Base-by-base conservation (phyloP, 1,140 invertebrate species). In the Heliothis virescens region DNA sequence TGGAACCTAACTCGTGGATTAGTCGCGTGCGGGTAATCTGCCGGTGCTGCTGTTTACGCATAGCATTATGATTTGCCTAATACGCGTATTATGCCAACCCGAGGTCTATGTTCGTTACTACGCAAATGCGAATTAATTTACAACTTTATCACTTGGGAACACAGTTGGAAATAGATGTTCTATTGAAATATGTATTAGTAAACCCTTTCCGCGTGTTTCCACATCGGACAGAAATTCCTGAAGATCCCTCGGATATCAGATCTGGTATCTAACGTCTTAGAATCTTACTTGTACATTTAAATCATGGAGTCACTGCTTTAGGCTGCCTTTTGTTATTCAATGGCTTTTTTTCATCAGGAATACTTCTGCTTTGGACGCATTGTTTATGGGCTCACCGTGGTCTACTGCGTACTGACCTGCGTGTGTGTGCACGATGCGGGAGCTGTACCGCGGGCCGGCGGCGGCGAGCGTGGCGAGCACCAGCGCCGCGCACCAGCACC, bases 361-460 rank as follows among this genome's bases (percentile, higher is more conserved):
- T 34, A 34, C 3, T 34, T 34, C 29, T 34, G 7, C 4, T 4
- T 34, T 34, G 34, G 7, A 34, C 3, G 3, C 7, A 34, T 3
- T 3, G 7, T 34, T 34, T 34, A 7, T 34, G 0, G 34, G 0
- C 2, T 34, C 4, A 34, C 3, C 3, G 34, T 41, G 34, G 34
- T 41, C 34, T 5, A 1, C 9, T 5, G 34, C 9, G 47, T 69
- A 41, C 26, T 79, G 79, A 93, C 92, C 92, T 71, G 92, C 85
- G 84, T 96, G 95, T 3, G 96, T 97, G 83, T 96, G 95, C 12
- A 97, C 96, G 77, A 96, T 96, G 82, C 96, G 92, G 67, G 96
- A 96, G 91, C 96, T 96, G 94, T 96, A 96, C 52, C 96, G 93
- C 50, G 95, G 95, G 62, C 95, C 95, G 59, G 92, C 92, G 73